Evolutionary conservation across 1,140 invertebrate genomes (phyloP), one percentile per base, ranked within the genome.

Genomic region (Lucilia sericata): DNA sequence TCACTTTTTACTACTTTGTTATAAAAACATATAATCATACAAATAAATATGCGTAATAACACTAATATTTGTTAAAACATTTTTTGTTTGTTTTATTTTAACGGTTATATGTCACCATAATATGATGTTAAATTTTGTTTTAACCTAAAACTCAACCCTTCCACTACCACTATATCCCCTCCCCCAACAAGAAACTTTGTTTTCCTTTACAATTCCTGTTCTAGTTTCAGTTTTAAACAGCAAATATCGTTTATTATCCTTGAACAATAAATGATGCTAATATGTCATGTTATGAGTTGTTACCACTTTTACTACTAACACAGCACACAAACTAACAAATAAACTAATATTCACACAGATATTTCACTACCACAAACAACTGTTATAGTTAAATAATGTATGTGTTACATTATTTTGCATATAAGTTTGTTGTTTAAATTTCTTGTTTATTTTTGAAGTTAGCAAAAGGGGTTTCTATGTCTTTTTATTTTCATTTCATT

Each of bases 241-340:
- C 76, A 80, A 80, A 80, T 80, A 80, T 49, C 76, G 76, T 80
- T 80, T 49, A 80, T 80, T 80, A 80, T 51, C n/a, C 76, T 80
- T 80, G 42, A n/a, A 70, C 36, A 49, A 80, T 80, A 80, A 49
- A 80, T 80, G 76, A 80, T 80, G 42, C n/a, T 47, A 47, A 80
- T 80, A 80, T 49, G 76, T 80, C 76, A 80, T 80, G 76, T 80
- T 80, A 80, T 80, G 76, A 80, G 76, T 80, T 80, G 76, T 80
- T 78, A 80, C 76, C 42, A 80, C 76, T 80, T 80, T 49, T 80
- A 80, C 75, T 78, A 78, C 17, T 17, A n/a, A n/a, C n/a, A n/a
- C 14, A 60, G 14, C 4, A 1, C 1, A 17, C 13, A 60, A 60
- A n/a, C 55, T 60, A 60, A 17, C n/a, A 17, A 42, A 42, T 42